phyloP scores from a whole-genome alignment of 2,888 invertebrate species.

The Leucophora obtusa region DNA sequence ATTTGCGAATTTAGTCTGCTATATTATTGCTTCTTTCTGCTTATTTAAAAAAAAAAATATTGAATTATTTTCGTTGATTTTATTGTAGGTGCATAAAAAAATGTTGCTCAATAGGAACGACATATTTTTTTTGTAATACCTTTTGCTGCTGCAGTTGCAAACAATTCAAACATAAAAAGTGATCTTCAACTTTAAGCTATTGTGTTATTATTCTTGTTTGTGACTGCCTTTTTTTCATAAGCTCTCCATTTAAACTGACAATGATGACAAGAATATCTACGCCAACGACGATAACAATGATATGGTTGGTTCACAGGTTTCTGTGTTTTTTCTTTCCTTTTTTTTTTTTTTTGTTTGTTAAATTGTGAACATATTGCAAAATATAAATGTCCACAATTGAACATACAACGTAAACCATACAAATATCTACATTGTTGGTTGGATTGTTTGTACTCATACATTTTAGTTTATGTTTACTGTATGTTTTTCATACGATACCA shows the following conservation, averaged over 20 bases:
- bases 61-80: constrained; percentile 9
- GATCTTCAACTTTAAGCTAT: constrained; percentile 40
- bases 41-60: neutral
- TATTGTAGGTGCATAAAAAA: constrained; percentile 47
- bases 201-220: constrained; percentile 14
- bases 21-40: neutral
- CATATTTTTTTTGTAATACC: constrained; percentile 8
- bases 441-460: constrained; percentile 1
- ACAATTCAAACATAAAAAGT: constrained; percentile 25
- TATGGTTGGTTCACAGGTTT: constrained; percentile 53
- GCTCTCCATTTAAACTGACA: constrained; percentile 58
- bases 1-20: neutral
- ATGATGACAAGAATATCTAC: constrained; percentile 61
- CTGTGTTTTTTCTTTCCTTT: constrained; percentile 24
- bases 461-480: neutral
- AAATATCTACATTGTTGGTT: constrained; percentile 7
- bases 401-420: constrained; percentile 19
- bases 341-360: neutral
- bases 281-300: constrained; percentile 55
- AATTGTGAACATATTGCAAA: constrained; percentile 34
- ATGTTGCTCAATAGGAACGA: constrained; percentile 42
- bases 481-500: constrained; percentile 42
- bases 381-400: constrained; percentile 40
- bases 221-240: constrained; percentile 26
- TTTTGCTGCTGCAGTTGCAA: constrained; percentile 33